Evolutionary conservation across 2,888 invertebrate species (phyloP), one percentile per base, ranked within the genome.

Genomic region (Anthophora plumipes): DNA sequence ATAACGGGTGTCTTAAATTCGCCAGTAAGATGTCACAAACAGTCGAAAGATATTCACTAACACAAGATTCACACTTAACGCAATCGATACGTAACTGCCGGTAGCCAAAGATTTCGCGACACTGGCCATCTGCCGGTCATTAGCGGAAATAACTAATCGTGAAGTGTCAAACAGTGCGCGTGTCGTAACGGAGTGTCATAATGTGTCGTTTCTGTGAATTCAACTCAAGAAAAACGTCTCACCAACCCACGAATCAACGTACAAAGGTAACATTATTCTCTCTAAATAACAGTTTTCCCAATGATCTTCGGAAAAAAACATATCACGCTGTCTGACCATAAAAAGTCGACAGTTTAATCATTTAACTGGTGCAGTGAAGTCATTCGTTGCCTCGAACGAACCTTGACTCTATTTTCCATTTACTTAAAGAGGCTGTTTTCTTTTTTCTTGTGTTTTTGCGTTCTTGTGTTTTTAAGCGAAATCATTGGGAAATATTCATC

Each of bases 321-420:
- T n/a, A n/a, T 20, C 11, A 46, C 25, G 37, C 61, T 22, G 7
- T 31, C 20, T 20, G 48, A 41, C 77, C 77, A n/a, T 75, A 63
- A 60, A 50, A 61, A 55, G 67, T 20, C 20, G 39, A 77, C 60
- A 41, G 39, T 37, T 41, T 41, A 61, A 75, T 39, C 66, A 39
- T 77, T 75, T 75, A 75, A 50, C 77, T n/a, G n/a, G 37, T 54
- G 48, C 55, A 68, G 12, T 5, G 48, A 25, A 41, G 37, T 77
- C 50, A 31, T 46, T 66, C 54, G 8, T 46, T 41, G 31, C 37
- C 46, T 60, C 48, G 67, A 55, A 46, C 22, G 43, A 68, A 75
- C 77, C 77, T 77, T 77, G 76, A 37, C 67, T 75, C 61, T 37
- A 50, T 76, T 75, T 67, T 43, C 60, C 41, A 22, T 61, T 46